Evolutionary conservation across 2,888 invertebrate genomes (phyloP).

Genomic region (Buathra laborator): DNA sequence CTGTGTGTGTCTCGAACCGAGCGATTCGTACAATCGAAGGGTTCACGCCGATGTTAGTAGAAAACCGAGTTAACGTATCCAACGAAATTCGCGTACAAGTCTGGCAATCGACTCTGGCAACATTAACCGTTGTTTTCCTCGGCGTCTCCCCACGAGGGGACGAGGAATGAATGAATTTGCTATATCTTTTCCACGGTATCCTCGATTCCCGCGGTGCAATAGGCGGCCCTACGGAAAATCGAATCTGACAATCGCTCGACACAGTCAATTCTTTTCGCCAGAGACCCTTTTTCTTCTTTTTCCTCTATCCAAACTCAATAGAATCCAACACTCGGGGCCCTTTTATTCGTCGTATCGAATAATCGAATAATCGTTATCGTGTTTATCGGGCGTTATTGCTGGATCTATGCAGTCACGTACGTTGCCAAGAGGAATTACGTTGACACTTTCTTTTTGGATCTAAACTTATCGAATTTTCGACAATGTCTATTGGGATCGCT

Average conservation of each 20-base stretch:
- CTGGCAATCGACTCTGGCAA: neutral
- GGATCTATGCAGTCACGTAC: conserved; percentile 10
- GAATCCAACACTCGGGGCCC: conserved; percentile 38
- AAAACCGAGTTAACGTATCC: conserved; percentile 5
- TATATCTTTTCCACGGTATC: neutral
- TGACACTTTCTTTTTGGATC: neutral
- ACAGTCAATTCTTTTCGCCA: conserved; percentile 53
- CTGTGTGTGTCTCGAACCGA: too few species aligned
- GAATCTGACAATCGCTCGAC: conserved; percentile 58
- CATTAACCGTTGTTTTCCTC: conserved; percentile 18
- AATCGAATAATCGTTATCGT: conserved; percentile 61
- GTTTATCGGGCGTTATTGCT: conserved; percentile 52
- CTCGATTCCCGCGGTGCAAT: conserved; percentile 18
- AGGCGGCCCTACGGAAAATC: conserved; percentile 41
- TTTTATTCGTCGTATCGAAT: conserved; percentile 57
- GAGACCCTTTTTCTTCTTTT: conserved; percentile 24
- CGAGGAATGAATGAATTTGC: neutral
- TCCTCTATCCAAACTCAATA: conserved; percentile 3
- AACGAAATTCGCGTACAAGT: neutral
- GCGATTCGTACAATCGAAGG: conserved; percentile 3
- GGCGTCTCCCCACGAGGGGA: neutral
- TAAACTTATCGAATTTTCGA: too few species aligned
- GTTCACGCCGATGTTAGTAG: neutral
- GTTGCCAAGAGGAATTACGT: neutral
- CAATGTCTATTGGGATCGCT: too few species aligned